phyloP scores from a whole-genome alignment of 2,888 invertebrate genomes.

The Eugnorisma glareosa region DNA sequence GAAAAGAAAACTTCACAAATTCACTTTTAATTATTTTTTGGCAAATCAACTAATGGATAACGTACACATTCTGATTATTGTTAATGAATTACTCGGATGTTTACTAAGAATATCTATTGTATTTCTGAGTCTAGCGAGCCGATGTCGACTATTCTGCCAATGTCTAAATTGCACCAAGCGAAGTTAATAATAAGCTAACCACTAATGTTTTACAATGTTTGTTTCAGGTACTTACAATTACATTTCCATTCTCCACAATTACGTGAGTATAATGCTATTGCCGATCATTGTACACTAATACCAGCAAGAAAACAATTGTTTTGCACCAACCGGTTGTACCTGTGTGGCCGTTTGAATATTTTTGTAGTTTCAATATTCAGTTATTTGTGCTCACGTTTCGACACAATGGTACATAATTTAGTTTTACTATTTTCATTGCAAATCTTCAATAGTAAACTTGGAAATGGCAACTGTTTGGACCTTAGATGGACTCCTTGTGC shows the following conservation, averaged over 20 bases:
- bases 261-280: conserved; percentile 38
- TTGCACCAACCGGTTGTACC: conserved; percentile 26
- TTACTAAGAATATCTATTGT: background rate
- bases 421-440: conserved; percentile 39
- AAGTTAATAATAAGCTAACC: conserved; percentile 3
- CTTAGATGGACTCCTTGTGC: background rate
- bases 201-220: conserved; percentile 46
- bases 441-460: conserved; percentile 29
- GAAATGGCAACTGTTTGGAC: conserved; percentile 14
- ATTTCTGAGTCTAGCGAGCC: background rate
- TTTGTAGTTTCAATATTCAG: conserved; percentile 38
- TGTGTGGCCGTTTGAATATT: conserved; percentile 34
- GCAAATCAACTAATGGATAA: background rate
- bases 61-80: background rate
- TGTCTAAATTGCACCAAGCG: background rate
- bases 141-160: background rate
- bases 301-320: conserved; percentile 29
- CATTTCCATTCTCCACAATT: conserved; percentile 3
- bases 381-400: conserved; percentile 44
- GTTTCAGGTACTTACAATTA: conserved; percentile 53
- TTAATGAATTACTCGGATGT: background rate
- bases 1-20: background rate
- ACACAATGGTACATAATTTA: conserved; percentile 40
- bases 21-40: background rate
- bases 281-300: conserved; percentile 4